A percentile compares a stretch with the other conserved stretches of the same genome.
Conservation (phyloP, 2,888 invertebrate genomes). For the Agrochola macilenta region DNA sequence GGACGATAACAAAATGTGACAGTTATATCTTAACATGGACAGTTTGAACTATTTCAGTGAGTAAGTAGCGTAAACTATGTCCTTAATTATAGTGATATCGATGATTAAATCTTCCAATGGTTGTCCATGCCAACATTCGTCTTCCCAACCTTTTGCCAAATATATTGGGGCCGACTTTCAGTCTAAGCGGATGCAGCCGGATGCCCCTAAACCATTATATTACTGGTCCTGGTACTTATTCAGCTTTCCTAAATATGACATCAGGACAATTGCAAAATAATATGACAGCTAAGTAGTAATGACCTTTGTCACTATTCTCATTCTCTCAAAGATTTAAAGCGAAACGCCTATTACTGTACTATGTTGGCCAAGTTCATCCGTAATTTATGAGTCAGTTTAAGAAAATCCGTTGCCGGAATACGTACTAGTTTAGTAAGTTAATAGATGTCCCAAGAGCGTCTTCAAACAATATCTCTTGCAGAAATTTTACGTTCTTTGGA, state of each 20-base stretch:
- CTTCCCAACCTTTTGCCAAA: neutral
- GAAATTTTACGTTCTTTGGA: neutral
- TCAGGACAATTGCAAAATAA: neutral
- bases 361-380: neutral
- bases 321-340: conserved; percentile 8
- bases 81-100: neutral
- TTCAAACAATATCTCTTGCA: conserved; percentile 22
- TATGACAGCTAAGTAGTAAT: neutral
- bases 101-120: neutral
- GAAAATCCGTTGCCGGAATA: conserved; percentile 22
- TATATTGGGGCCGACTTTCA: neutral
- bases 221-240: neutral
- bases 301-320: neutral
- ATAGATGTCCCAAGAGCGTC: conserved; percentile 10
- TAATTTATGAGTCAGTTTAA: conserved; percentile 7
- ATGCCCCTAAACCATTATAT: neutral
- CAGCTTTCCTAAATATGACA: too few relatives aligned
- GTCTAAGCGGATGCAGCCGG: neutral
- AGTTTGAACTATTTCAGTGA: neutral
- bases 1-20: too few relatives aligned
- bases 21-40: conserved; percentile 34
- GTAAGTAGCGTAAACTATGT: neutral
- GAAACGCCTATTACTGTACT: neutral
- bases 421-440: conserved; percentile 2
- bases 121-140: neutral